Evolutionary conservation across 2,888 invertebrate species (phyloP).

Genomic region (Meta bourneti): DNA sequence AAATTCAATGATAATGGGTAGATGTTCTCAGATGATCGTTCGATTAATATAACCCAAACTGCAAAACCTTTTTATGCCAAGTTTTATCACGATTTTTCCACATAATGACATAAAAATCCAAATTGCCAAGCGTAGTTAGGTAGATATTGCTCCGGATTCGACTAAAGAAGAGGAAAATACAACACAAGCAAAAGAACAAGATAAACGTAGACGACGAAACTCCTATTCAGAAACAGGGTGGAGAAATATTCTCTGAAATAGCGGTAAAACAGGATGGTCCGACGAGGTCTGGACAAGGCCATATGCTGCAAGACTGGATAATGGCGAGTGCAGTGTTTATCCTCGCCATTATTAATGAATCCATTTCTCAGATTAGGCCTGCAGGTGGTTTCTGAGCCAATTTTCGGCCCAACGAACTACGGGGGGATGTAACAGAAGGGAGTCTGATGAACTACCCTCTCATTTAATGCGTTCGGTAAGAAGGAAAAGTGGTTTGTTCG

Average conservation of each 20-base stretch:
- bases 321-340: conserved; percentile 33
- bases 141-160: not conserved
- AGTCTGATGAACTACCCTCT: conserved; percentile 33
- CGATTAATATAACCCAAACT: too few relatives aligned
- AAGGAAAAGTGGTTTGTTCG: not conserved
- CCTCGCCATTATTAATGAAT: conserved; percentile 53
- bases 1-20: too few relatives aligned
- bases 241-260: conserved; percentile 24
- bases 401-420: not conserved
- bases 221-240: conserved; percentile 11
- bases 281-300: conserved; percentile 21
- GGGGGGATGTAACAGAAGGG: conserved; percentile 19
- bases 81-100: too few relatives aligned
- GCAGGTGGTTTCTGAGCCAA: conserved; percentile 36
- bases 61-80: too few relatives aligned
- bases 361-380: conserved; percentile 57
- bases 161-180: conserved; percentile 2
- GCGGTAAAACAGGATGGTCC: conserved; percentile 37
- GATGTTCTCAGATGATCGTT: too few relatives aligned
- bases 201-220: conserved; percentile 7
- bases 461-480: conserved; percentile 25
- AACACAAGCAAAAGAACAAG: not conserved
- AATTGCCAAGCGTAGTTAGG: conserved; percentile 16
- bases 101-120: conserved; percentile 43
- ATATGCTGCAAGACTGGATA: conserved; percentile 43